Evolutionary conservation across 2,888 invertebrate genomes (phyloP).

Genomic region (Salticus scenicus): DNA sequence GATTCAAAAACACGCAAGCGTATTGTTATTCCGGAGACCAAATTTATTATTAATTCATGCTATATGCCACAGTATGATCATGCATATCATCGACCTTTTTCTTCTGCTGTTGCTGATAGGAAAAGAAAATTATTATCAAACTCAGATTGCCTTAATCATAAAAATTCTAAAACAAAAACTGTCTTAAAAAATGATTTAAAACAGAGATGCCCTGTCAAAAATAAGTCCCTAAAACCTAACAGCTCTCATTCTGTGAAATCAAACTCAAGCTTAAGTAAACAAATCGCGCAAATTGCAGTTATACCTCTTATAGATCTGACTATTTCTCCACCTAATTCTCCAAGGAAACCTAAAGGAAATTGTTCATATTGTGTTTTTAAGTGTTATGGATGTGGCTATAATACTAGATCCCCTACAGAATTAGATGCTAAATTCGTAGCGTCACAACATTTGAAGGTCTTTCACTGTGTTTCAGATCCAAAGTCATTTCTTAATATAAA

Average conservation of each 20-base stretch:
- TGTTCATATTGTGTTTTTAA: slow-evolving; percentile 15
- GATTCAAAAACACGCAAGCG: background rate
- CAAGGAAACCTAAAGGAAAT: background rate
- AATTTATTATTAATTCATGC: background rate
- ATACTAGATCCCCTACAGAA: background rate
- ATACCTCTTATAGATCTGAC: too few relatives aligned
- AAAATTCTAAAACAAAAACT: background rate
- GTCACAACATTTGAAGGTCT: slow-evolving; percentile 20
- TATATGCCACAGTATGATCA: background rate
- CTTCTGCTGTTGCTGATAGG: background rate
- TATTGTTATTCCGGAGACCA: background rate
- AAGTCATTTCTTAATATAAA: slow-evolving; percentile 10
- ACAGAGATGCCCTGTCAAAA: background rate
- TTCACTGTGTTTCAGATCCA: slow-evolving; percentile 29
- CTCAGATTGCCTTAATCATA: background rate
- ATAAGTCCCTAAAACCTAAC: too few relatives aligned
- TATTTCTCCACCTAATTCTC: background rate
- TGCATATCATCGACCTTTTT: slow-evolving; percentile 2
- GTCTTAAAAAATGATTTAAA: background rate
- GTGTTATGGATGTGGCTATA: slow-evolving; percentile 45
- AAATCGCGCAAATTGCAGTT: too few relatives aligned
- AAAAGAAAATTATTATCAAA: background rate
- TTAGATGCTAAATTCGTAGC: background rate
- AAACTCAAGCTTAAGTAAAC: too few relatives aligned
- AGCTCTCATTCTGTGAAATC: too few relatives aligned